Conservation (phyloP, 1,140 invertebrate genomes). For the Bombus cullumanus region DNA sequence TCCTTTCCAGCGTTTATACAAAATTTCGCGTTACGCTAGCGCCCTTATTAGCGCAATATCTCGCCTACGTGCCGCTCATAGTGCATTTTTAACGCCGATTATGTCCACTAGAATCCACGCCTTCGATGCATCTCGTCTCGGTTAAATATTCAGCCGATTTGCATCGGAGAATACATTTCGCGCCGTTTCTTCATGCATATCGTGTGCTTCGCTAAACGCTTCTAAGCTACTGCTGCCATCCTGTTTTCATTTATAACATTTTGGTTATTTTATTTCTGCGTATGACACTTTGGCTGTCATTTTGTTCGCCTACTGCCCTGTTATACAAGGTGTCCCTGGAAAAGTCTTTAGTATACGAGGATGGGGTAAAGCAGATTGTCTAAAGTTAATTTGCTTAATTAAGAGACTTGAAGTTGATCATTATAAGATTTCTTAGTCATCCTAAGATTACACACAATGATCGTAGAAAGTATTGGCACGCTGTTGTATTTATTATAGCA, state of each 20-base stretch:
- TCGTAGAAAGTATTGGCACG: no score
- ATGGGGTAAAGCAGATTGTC: no score
- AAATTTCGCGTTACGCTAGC: neutral
- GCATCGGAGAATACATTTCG: neutral
- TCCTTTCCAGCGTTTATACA: neutral
- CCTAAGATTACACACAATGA: no score
- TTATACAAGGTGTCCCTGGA: neutral
- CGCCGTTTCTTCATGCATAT: neutral
- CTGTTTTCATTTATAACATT: neutral
- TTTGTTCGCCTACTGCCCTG: neutral
- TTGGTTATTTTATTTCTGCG: neutral
- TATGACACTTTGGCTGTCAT: neutral
- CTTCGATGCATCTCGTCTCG: neutral
- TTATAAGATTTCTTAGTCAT: no score
- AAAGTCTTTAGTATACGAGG: neutral
- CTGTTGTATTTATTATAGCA: no score
- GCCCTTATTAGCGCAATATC: neutral
- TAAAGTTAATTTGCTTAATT: no score
- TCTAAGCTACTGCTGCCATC: neutral
- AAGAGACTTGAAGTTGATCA: no score
- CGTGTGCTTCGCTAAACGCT: neutral
- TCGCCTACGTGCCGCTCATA: neutral
- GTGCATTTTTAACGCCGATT: neutral
- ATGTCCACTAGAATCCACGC: neutral
- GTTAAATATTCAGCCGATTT: constrained; percentile 15